Percentiles rank a stretch among this genome's conserved stretches.
Conservation (phyloP, 1,140 invertebrate species). For the Cydia fagiglandana region DNA sequence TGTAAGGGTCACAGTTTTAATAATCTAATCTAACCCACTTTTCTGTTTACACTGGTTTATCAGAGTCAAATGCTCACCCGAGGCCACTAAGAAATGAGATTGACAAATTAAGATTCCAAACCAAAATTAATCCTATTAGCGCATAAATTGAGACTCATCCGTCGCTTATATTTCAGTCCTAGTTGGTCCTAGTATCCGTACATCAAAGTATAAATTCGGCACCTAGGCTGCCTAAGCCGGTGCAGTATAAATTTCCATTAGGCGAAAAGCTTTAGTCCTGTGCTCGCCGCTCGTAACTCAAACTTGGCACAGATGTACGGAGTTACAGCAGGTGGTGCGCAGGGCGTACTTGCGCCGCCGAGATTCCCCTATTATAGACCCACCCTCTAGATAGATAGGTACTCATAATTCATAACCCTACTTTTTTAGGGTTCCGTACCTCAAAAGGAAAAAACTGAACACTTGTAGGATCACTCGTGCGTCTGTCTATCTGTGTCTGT, state of each 20-base stretch:
- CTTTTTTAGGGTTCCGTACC: too few relatives aligned
- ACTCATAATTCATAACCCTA: neutral
- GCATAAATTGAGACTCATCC: neutral
- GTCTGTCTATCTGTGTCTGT: too few relatives aligned
- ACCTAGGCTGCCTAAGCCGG: constrained; percentile 33
- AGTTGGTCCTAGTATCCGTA: neutral
- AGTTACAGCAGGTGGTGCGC: constrained; percentile 54
- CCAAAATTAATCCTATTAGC: neutral
- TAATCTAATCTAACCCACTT: too few relatives aligned
- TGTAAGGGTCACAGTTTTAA: too few relatives aligned
- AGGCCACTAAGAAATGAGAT: neutral
- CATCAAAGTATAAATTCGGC: neutral
- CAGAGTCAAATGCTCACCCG: neutral
- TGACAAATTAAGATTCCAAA: neutral
- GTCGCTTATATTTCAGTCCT: neutral
- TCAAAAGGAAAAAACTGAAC: too few relatives aligned
- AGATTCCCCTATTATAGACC: constrained; percentile 12
- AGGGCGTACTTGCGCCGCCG: constrained; percentile 18
- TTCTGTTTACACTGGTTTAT: neutral
- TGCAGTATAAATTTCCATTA: constrained; percentile 56
- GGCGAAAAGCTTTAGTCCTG: constrained; percentile 49
- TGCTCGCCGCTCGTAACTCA: constrained; percentile 54
- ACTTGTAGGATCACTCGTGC: too few relatives aligned
- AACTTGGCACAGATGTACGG: constrained; percentile 48
- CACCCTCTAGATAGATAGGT: neutral